Evolutionary conservation across 2,113 vertebrate species (phyloP).

Genomic region (Sapayoa aenigma): DNA sequence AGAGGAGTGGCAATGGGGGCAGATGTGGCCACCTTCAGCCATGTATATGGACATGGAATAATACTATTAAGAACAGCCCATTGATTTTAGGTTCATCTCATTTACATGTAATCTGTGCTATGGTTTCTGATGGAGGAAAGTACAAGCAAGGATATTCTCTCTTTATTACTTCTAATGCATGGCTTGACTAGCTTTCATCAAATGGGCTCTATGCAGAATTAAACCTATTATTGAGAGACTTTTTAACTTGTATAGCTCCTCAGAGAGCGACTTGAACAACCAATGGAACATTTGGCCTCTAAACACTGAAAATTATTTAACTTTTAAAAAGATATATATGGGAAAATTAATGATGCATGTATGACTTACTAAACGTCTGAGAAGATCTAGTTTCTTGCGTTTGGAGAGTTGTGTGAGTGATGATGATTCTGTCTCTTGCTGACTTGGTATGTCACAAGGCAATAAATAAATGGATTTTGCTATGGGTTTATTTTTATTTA

Average conservation of each 20-base stretch:
- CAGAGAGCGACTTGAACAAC: neutral
- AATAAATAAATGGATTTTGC: neutral
- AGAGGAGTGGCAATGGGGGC: neutral
- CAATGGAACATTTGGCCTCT: neutral
- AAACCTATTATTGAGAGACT: neutral
- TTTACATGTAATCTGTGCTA: neutral
- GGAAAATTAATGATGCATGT: neutral
- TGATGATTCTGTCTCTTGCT: neutral
- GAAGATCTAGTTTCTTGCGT: neutral
- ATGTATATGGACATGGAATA: neutral
- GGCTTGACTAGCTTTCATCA: neutral
- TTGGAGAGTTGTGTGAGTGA: neutral
- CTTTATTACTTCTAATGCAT: neutral
- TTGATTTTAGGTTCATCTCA: neutral
- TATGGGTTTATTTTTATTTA: neutral
- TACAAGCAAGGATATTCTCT: neutral
- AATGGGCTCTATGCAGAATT: neutral
- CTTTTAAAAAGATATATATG: neutral
- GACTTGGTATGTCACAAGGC: neutral
- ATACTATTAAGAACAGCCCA: neutral
- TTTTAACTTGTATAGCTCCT: neutral
- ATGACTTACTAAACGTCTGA: neutral
- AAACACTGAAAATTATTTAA: neutral
- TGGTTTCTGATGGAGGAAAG: neutral
- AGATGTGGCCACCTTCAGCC: neutral